A percentile compares a stretch with the other conserved stretches of the same genome.
phyloP scores from a whole-genome alignment of 2,113 vertebrate species.

The Megaceryle torquata region DNA sequence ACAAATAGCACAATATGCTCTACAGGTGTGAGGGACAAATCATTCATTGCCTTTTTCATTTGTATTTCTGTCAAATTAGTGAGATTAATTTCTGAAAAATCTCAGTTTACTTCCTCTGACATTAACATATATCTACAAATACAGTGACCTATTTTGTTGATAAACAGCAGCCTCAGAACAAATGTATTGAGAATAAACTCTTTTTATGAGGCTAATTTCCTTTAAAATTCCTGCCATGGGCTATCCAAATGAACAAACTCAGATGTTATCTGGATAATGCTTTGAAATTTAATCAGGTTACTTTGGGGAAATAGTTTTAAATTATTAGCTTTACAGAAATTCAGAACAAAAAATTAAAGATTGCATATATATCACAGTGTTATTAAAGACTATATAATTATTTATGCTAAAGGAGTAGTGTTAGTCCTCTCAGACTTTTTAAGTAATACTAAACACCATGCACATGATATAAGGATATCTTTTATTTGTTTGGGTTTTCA shows the following conservation, averaged over 20 bases:
- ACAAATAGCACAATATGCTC: background rate
- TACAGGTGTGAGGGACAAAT: background rate
- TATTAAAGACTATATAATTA: background rate
- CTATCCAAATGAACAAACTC: background rate
- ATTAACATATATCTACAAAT: background rate
- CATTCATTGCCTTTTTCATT: background rate
- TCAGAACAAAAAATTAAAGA: background rate
- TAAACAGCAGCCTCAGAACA: background rate
- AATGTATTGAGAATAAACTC: background rate
- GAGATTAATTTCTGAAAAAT: background rate
- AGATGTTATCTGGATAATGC: background rate
- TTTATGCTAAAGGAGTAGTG: background rate
- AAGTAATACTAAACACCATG: background rate
- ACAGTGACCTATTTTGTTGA: background rate
- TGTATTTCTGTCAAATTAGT: background rate
- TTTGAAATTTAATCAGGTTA: background rate
- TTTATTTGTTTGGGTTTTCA: background rate
- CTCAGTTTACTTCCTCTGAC: background rate
- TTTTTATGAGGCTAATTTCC: background rate
- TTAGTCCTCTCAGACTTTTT: background rate
- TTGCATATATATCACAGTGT: accelerated
- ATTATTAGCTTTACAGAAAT: background rate
- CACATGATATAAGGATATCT: accelerated
- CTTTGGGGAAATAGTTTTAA: background rate
- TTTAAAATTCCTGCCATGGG: background rate